Conservation (phyloP, 1,140 invertebrate genomes). For the Bombus turneri region DNA sequence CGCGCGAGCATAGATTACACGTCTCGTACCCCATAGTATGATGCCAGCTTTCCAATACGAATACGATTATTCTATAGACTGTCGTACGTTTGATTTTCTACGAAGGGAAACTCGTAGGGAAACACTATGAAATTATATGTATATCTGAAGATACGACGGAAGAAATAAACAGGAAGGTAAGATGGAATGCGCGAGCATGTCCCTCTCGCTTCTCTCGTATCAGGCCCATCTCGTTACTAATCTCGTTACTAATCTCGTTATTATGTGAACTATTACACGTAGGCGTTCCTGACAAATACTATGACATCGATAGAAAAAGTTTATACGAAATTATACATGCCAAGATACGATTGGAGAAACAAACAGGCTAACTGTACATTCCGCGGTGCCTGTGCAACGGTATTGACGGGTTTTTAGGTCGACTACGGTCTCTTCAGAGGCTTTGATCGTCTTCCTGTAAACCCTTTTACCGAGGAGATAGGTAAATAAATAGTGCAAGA, state of each 20-base stretch:
- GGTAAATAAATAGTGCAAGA: conserved; percentile 23
- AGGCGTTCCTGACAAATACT: background rate
- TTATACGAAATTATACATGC: background rate
- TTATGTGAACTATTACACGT: too few species aligned
- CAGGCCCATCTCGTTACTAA: too few species aligned
- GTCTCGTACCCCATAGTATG: too few species aligned
- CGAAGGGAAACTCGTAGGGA: background rate
- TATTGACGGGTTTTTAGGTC: conserved; percentile 39
- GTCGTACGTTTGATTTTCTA: background rate
- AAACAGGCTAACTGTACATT: conserved; percentile 30
- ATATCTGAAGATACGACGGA: background rate
- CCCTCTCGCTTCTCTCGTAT: background rate
- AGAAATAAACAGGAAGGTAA: background rate
- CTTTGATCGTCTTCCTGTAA: background rate
- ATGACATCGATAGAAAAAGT: too few species aligned
- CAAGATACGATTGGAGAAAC: background rate
- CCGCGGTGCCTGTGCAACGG: conserved; percentile 1
- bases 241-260: background rate
- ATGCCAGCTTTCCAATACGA: background rate
- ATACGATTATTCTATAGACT: background rate
- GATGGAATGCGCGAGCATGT: background rate
- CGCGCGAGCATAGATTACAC: background rate
- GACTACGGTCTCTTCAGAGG: background rate
- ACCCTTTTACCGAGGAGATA: background rate
- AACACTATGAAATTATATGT: background rate